Base-by-base conservation (phyloP, 2,888 invertebrate species). In the Acanthopleura granulata region DNA sequence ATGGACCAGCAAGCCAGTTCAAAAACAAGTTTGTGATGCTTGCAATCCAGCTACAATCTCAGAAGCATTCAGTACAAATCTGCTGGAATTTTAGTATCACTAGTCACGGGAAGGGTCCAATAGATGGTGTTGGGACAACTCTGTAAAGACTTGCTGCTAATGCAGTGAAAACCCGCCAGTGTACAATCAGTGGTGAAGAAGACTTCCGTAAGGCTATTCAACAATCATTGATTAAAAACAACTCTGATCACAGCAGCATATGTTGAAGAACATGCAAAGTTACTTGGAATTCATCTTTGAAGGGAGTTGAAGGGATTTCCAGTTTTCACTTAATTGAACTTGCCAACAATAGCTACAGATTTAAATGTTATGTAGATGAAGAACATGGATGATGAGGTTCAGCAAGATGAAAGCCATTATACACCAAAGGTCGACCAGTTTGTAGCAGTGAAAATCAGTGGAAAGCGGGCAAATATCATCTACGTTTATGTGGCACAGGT, bases 11-110 rank as follows among this genome's bases (percentile, higher is more conserved):
- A 14, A 70, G 51, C 51, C 74, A 74, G 40, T 74, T 74, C 25
- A 74, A 74, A 70, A 74, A 70, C 69, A 50, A 40, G 12, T 74
- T 70, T 74, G 49, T 70, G 18, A 69, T 70, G 66, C 0, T 49
- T 66, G 66, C 11, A 14, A 66, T 74, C 16, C 40, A 71, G 71
- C 71, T 40, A 22, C 25, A 22, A 49, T 62, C 49, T 66, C 18
- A 40, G 14, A 73, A 27, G n/a, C 73, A 29, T 14, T n/a, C n/a
- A 29, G 30, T 25, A 74, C 71, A 6, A n/a, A 66, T 66, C 12
- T 6, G 29, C n/a, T 74, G 74, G 74, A 74, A 74, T 51, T 70
- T 70, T 70, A 74, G 70, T 51, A 29, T 51, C 27, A 74, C 74
- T 25, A 66, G 74, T 16, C 66, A 74, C 62, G 73, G 73, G n/a